A percentile compares a stretch with the other conserved stretches of the same genome.
phyloP scores from a whole-genome alignment of 2,113 vertebrate species.

The Sylvia atricapilla region DNA sequence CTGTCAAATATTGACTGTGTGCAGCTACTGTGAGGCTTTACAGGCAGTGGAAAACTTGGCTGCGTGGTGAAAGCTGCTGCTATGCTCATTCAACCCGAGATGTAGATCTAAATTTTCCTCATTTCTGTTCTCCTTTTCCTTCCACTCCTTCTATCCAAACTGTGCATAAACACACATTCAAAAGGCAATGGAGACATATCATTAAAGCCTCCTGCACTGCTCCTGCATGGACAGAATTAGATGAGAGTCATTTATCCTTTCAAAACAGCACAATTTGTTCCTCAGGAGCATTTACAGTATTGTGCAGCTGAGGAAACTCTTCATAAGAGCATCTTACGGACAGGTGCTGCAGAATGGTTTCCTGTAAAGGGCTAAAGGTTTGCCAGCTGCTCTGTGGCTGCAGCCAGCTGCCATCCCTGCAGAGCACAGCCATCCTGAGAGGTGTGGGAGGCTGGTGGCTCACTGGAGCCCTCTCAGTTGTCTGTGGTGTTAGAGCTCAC shows the following conservation, averaged over 20 bases:
- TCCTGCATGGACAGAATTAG: neutral
- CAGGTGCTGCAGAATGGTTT: neutral
- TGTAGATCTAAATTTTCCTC: neutral
- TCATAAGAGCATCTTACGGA: neutral
- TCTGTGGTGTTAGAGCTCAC: neutral
- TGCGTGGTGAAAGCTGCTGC: neutral
- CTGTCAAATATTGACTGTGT: slow-evolving; percentile 15
- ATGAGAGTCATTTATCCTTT: neutral
- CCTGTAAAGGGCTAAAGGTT: neutral
- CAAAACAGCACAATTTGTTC: neutral
- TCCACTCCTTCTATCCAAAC: neutral
- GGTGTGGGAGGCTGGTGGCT: neutral
- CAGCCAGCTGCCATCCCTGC: neutral
- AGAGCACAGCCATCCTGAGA: neutral
- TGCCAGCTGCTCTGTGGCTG: neutral
- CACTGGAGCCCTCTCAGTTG: neutral
- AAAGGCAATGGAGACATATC: neutral
- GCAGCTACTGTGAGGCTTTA: neutral
- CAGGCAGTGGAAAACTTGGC: neutral
- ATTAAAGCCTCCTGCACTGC: neutral
- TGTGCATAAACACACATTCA: neutral
- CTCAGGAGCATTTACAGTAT: neutral
- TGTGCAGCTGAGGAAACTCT: neutral
- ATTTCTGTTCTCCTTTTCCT: neutral
- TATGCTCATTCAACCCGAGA: neutral